Evolutionary conservation across 2,888 invertebrate species (phyloP), one percentile per base, ranked within the genome.

Genomic region (Calameuta pallipes): DNA sequence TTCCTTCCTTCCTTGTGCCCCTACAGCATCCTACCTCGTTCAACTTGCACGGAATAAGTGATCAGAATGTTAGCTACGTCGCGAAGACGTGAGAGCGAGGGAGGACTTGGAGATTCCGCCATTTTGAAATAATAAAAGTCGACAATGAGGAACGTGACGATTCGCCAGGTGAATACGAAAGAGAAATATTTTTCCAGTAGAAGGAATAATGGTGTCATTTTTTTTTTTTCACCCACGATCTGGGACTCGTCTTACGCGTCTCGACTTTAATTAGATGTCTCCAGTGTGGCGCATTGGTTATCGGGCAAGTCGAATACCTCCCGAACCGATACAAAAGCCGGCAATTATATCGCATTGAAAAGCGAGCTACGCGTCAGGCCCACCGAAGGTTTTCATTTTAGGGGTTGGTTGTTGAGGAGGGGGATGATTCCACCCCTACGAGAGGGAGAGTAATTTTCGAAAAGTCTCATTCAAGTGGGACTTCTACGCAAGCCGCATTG

Each of bases 41-140:
- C 37, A 37, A 75, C 82, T 82, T 84, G 82, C 77, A 78, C 80
- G 83, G 82, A 86, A 87, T 87, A 85, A 88, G 82, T 83, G 83
- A 84, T 85, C 85, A 85, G 79, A 75, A 41, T 80, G 35, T 76
- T 74, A 75, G 71, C 56, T 56, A 56, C 56, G 56, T 56, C 6
- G 56, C 23, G 6, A 23, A 56, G 56, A 23, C 56, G 56, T 9
- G 56, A 56, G 56, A 23, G 9, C 23, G 23, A 56, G 56, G 56
- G 15, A 56, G 56, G 6, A 9, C 56, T 56, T 56, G 56, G 23
- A 56, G 23, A 2, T 9, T 56, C 23, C 9, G 56, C 6, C 23
- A 56, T 56, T 56, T 56, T 56, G 56, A 56, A 56, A 56, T 56
- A 56, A 56, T 23, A 56, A 56, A 56, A 56, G 9, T 23, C 23